Evolutionary conservation across 2,888 invertebrate genomes (phyloP).

Genomic region (Shargacucullia verbasci): DNA sequence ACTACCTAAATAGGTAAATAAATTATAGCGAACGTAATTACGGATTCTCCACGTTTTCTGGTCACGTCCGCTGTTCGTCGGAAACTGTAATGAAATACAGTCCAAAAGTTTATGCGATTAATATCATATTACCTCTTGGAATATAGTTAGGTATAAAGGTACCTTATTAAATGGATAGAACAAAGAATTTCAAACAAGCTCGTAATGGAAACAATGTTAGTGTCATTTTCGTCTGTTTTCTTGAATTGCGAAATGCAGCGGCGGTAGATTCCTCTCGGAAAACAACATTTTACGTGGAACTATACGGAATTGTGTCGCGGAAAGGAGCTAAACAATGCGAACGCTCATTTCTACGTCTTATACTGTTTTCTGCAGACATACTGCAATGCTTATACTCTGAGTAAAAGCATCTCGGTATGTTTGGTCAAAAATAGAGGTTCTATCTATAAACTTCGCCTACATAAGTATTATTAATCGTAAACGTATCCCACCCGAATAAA

Average conservation of each 20-base stretch:
- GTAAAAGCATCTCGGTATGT: slow-evolving; percentile 10
- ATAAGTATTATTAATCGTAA: slow-evolving; percentile 18
- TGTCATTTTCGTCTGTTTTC: slow-evolving; percentile 1
- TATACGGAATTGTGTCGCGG: slow-evolving; percentile 12
- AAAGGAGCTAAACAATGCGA: slow-evolving; percentile 40
- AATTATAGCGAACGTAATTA: slow-evolving; percentile 44
- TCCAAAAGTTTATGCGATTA: slow-evolving; percentile 61
- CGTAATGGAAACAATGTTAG: neutral
- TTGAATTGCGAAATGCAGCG: slow-evolving; percentile 2
- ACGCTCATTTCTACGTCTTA: slow-evolving; percentile 31
- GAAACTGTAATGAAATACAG: slow-evolving; percentile 57
- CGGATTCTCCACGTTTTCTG: slow-evolving; percentile 57
- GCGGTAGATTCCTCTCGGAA: slow-evolving; percentile 3
- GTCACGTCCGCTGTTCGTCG: slow-evolving; percentile 60
- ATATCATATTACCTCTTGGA: slow-evolving; percentile 48
- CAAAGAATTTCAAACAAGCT: neutral
- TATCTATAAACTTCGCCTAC: neutral
- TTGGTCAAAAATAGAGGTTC: neutral
- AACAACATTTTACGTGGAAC: slow-evolving; percentile 31
- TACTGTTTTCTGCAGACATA: slow-evolving; percentile 40
- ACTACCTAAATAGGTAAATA: slow-evolving; percentile 18
- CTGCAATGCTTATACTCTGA: slow-evolving; percentile 34
- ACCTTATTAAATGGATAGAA: neutral
- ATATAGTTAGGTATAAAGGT: neutral
- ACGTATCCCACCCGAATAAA: neutral